Conservation (phyloP, 1,140 invertebrate genomes). For the Thaumetopoea pityocampa region DNA sequence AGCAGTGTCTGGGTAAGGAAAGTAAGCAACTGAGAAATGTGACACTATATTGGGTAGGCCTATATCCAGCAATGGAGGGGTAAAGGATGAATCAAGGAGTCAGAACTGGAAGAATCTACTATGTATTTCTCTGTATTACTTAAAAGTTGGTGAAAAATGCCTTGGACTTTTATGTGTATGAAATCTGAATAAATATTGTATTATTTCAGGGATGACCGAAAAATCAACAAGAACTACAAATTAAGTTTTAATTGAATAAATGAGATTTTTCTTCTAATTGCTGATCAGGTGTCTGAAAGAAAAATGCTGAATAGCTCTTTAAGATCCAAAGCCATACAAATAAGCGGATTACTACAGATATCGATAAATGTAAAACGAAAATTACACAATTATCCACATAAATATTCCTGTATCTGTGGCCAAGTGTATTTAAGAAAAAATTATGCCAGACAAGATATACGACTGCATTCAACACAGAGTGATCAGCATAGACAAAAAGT, state of each 20-base stretch:
- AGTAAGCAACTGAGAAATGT: too few relatives aligned
- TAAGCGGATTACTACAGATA: conserved; percentile 1
- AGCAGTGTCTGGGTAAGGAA: too few relatives aligned
- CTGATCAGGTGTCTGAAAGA: conserved; percentile 5
- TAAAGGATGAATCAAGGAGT: too few relatives aligned
- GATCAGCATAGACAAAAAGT: conserved; percentile 62
- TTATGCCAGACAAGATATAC: conserved; percentile 8
- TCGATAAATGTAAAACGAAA: conserved; percentile 5
- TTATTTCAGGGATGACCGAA: too few relatives aligned
- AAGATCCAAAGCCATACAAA: conserved; percentile 5
- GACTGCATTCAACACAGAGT: conserved; percentile 48
- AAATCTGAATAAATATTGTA: too few relatives aligned
- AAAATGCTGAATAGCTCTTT: conserved; percentile 13
- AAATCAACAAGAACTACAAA: too few relatives aligned
- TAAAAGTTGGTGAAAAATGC: too few relatives aligned
- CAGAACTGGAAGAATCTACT: too few relatives aligned
- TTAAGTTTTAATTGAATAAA: conserved; percentile 7
- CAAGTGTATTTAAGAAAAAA: conserved; percentile 18
- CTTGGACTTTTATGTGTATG: too few relatives aligned
- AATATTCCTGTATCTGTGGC: conserved; percentile 20
- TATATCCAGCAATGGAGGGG: too few relatives aligned
- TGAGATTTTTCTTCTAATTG: conserved; percentile 1
- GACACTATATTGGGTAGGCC: too few relatives aligned
- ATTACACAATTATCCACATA: neutral
- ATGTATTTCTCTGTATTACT: too few relatives aligned